Base-by-base conservation (phyloP, 2,113 vertebrate species). In the Girardinichthys multiradiatus region DNA sequence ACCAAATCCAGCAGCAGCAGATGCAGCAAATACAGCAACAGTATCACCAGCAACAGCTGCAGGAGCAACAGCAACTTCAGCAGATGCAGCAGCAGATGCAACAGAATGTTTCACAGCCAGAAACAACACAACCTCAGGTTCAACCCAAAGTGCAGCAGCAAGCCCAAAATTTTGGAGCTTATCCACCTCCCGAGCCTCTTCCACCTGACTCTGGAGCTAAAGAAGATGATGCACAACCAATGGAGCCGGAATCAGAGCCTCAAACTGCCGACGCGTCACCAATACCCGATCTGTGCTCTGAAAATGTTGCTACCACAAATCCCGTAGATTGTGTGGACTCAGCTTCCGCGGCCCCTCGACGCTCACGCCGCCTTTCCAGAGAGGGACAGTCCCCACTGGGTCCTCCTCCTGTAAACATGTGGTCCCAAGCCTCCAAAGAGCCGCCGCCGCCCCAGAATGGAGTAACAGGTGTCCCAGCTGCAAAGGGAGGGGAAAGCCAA, bases 291-390 rank as follows among this genome's bases (percentile, higher is more conserved):
- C 90, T 92, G 13, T 93, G 92, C 73, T 86, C 95, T 0, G 93
- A 94, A 69, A 96, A 95, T 83, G 93, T 86, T 39, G 68, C 92
- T 26, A 65, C 93, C 30, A 77, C 94, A 6, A 80, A 93, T 92
- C 77, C 91, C 9, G 76, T 92, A 24, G 95, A 95, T 84, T 4
- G 68, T 2, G 71, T 93, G 5, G 94, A 94, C 64, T 74, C 93
- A 9, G 54, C 91, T 3, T 87, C 91, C 67, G 85, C 93, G 77
- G 89, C 93, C 89, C 94, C 96, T 14, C 95, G 97, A n/a, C 95
- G 97, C 58, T 99, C 98, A 0, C 95, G 96, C 7, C 95, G 97
- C 68, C 95, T 98, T 30, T 99, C 98, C n/a, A 97, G 96, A 91
- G 98, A 99, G 28, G 95, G 97, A 0, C 87, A 94, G 71, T 93